Evolutionary conservation across 2,797 vertebrate species (phyloP), one percentile per base, ranked within the genome.

Genomic region (Pipistrellus pipistrellus): DNA sequence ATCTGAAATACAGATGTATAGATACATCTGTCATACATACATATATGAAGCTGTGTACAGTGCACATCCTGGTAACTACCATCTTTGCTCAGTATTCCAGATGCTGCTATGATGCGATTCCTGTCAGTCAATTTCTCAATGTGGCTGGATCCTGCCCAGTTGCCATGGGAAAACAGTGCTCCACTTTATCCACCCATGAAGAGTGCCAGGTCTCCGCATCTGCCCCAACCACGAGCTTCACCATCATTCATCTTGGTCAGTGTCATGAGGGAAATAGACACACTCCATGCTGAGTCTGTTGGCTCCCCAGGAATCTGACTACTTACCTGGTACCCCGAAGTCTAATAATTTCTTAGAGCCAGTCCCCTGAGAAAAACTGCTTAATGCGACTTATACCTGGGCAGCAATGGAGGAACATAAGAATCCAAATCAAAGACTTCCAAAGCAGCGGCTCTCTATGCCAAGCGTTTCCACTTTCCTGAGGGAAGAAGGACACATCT

Each of bases 401-500:
- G 66, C 68, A 27, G 21, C 1, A 0, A 0, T 3, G 20, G 32
- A 4, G n/a, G 48, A 8, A 21, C 7, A 0, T 0, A 15, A 30
- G 66, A 30, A n/a, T 62, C 30, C 25, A 18, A 14, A 32, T 35
- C 51, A 30, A 62, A 91, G 62, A 44, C 14, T 55, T 23, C 13
- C n/a, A 6, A 14, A 55, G 35, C 21, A 1, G 5, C 32, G 0
- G 0, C 14, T 44, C 35, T 11, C 13, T 6, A 0, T 15, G 25
- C 38, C 15, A 14, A 35, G 53, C 1, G 0, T 38, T 15, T 46
- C 87, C 62, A 8, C 57, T 30, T 9, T 30, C 10, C n/a, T 10
- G 0, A 10, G 6, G 30, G 59, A 20, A 23, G 55, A 9, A 55
- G 8, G 8, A 55, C 20, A 55, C 48, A 0, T 25, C 0, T 1